A percentile compares a stretch with the other conserved stretches of the same genome.
phyloP scores from a whole-genome alignment of 2,888 invertebrate species.

The Phlogophora meticulosa region DNA sequence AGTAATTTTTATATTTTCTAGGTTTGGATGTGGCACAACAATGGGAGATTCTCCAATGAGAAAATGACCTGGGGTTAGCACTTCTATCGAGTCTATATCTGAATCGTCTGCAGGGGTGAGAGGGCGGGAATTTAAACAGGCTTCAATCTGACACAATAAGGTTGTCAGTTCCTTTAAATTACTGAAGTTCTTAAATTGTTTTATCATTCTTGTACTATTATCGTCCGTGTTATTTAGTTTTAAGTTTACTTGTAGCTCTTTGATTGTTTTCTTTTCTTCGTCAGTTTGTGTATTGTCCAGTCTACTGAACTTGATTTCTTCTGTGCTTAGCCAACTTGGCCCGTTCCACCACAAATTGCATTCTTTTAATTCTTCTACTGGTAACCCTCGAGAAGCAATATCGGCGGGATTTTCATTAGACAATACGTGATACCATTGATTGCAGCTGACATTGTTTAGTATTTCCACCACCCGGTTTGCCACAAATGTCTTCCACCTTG shows the following conservation, averaged over 20 bases:
- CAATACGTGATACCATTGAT: constrained; percentile 25
- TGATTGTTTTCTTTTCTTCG: constrained; percentile 16
- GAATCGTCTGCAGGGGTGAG: constrained; percentile 13
- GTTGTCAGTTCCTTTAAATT: constrained; percentile 19
- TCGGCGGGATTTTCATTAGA: too few relatives aligned
- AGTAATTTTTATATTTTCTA: constrained; percentile 12
- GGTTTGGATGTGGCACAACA: too few relatives aligned
- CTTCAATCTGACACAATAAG: constrained; percentile 11
- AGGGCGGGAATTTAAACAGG: constrained; percentile 16
- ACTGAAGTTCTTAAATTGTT: constrained; percentile 12
- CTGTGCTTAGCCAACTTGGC: constrained; percentile 7
- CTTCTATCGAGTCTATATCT: constrained; percentile 7
- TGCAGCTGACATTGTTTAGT: constrained; percentile 12
- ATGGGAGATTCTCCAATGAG: constrained; percentile 27
- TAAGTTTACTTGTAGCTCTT: too few relatives aligned
- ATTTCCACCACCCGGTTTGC: constrained; percentile 29
- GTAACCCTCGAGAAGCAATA: constrained; percentile 22
- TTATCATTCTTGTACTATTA: constrained; percentile 1
- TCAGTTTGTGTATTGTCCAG: constrained; percentile 10
- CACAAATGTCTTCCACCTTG: constrained; percentile 27
- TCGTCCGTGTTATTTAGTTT: constrained; percentile 7
- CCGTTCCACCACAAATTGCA: constrained; percentile 29
- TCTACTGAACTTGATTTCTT: constrained; percentile 23
- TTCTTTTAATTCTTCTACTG: constrained; percentile 10
- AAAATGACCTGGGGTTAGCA: constrained; percentile 31